Base-by-base conservation (phyloP, 64 coral and sea anemone genomes). In the Montipora cactus region DNA sequence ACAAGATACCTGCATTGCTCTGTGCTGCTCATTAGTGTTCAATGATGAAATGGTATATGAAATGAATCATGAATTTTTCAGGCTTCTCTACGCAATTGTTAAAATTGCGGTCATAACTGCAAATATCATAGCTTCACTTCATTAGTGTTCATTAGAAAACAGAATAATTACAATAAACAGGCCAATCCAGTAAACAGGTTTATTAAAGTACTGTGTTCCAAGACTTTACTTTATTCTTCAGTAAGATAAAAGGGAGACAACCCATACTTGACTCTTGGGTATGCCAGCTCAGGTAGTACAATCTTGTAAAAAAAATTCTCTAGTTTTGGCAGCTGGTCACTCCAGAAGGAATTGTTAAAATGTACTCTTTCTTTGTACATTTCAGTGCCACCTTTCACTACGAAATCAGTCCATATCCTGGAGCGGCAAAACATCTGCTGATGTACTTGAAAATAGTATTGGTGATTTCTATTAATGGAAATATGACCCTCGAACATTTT, bases 381-480 rank as follows among this genome's bases (percentile, higher is more conserved):
- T 89, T 89, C 48, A 78, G 47, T 59, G 44, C 74, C 74, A 75
- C 87, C 87, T 78, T 89, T 89, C 37, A 89, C 87, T 25, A 89
- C 74, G 77, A 79, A 74, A 61, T 74, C 84, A 66, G 84, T 87
- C 84, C 84, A 87, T 16, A 64, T 71, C 66, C 44, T 87, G 62
- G 10, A 47, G 66, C 64, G 47, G 64, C 84, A 87, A 87, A 87
- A 74, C 25, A 87, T 73, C 50, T 87, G 84, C 58, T 71, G 84
- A 73, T 87, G 84, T 87, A 87, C 71, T 87, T 87, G 84, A 49
- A n/a, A 89, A 61, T 64, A 78, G 61, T 89, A 89, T 61, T 89
- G 87, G 74, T 79, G 87, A 57, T 52, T 61, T 89, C 75, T 89
- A 51, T 89, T 89, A 89, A 89, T 61, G 53, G 74, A 78, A 11